Evolutionary conservation across 2,797 vertebrate genomes (phyloP).

Genomic region (Bradypus variegatus): DNA sequence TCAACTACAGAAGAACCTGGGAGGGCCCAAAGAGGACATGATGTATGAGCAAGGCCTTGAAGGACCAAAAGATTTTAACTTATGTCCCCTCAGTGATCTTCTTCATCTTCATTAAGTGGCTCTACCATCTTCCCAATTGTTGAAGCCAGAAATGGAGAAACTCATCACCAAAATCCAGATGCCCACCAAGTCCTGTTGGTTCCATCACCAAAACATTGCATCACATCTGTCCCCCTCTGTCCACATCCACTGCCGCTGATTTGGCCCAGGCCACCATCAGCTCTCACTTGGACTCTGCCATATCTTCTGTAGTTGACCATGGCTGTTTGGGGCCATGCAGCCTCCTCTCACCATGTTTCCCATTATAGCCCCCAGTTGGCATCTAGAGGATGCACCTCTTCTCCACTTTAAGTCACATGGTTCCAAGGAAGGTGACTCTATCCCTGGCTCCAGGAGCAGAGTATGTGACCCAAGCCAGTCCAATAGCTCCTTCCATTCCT

Average conservation of each 20-base stretch:
- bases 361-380: neutral
- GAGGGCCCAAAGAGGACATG: accelerated
- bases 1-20: too few species aligned
- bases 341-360: neutral
- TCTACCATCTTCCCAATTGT: neutral
- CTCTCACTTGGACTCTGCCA: neutral
- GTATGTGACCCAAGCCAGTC: neutral
- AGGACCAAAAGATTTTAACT: neutral
- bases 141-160: neutral
- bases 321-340: accelerated
- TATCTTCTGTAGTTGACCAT: neutral
- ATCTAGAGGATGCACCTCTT: neutral
- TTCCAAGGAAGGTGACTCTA: neutral
- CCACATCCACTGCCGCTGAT: accelerated
- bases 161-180: neutral
- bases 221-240: neutral
- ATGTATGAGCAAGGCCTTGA: neutral
- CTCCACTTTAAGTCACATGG: too few species aligned
- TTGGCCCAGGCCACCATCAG: too few species aligned
- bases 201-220: neutral
- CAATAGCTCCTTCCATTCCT: neutral
- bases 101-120: neutral
- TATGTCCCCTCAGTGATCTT: neutral
- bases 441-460: neutral
- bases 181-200: neutral